Evolutionary conservation across 2,888 invertebrate species (phyloP), one percentile per base, ranked within the genome.

Genomic region (Hirtodrosophila confusa): DNA sequence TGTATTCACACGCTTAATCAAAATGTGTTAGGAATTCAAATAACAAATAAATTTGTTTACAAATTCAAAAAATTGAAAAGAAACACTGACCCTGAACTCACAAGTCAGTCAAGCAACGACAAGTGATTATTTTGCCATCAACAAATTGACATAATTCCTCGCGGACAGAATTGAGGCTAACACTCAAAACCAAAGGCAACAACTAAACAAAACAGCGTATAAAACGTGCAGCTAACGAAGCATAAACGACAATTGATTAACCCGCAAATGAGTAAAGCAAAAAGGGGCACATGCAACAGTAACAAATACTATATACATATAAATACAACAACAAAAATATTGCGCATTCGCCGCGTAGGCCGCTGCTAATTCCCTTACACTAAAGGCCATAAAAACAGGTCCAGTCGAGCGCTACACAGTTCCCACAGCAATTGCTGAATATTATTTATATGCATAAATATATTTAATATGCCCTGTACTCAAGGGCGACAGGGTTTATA

Each of bases 201-300:
- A 41, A 39, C 9, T 31, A 60, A 61, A 54, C 39, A n/a, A 58
- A 56, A 29, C 37, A 44, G 27, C 48, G 49, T 43, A 54, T 44
- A 56, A 76, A 79, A 78, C 65, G 80, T 86, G 80, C 83, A 75
- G 61, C 51, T 76, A 86, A 75, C 80, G 72, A 82, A 84, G 80
- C 86, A 70, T 68, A 86, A 72, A 83, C 54, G 60, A 61, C 79
- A 69, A 79, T 76, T 83, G 83, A 79, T 80, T 83, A 84, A 67
- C 51, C 56, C 44, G 63, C 62, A 65, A 80, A 68, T 69, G 47
- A 50, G 54, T 31, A 40, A 29, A 49, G 43, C 55, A 54, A 53
- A 58, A 53, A 53, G 56, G 54, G 69, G 51, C 57, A 62, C 41
- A 62, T 60, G 66, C 72, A 69, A 45, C 27, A 27, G 50, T 36